Evolutionary conservation across 2,888 invertebrate genomes (phyloP), one percentile per base, ranked within the genome.

Genomic region (Megalurothrips usitatus): DNA sequence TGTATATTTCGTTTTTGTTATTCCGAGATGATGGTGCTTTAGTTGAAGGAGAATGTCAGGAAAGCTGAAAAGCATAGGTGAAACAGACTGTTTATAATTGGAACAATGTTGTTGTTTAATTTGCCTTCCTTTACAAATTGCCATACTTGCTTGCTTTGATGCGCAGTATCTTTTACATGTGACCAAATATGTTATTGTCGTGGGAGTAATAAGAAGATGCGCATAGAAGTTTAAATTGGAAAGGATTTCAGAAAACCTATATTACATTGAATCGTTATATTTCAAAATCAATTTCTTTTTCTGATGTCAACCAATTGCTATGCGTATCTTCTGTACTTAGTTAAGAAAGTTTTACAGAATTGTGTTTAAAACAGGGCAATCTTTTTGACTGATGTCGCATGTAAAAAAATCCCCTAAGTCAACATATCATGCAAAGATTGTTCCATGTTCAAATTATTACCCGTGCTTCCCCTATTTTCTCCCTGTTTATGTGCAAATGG

Each of bases 351-450:
- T 52, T 52, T 17, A 52, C 12, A 52, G 12, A 17, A 52, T 19
- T 52, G 52, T 17, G 12, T 52, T 52, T 52, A 52, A 52, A 52
- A 23, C 68, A 58, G 19, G 52, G 58, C 58, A 14, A 58, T 58
- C 6, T 23, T n/a, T 63, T 68, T 23, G 68, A 68, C 68, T 68
- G 68, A 68, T 23, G 68, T 68, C 68, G 23, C 68, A 17, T 17
- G 52, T 52, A 52, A 68, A 23, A 68, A 68, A 23, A 58, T 58
- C 19, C 19, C 14, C 1, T 3, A 68, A 10, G n/a, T 68, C n/a
- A 68, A 68, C 68, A 68, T 68, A 68, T 68, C 68, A 68, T 68
- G 23, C 23, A 68, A 68, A 68, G 58, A 19, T 17, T 58, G 17
- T 58, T 43, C 34, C 34, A 52, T 49, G 49, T 49, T 49, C 14